Evolutionary conservation across 1,140 invertebrate genomes (phyloP), one percentile per base, ranked within the genome.

Genomic region (Drosophila erecta): DNA sequence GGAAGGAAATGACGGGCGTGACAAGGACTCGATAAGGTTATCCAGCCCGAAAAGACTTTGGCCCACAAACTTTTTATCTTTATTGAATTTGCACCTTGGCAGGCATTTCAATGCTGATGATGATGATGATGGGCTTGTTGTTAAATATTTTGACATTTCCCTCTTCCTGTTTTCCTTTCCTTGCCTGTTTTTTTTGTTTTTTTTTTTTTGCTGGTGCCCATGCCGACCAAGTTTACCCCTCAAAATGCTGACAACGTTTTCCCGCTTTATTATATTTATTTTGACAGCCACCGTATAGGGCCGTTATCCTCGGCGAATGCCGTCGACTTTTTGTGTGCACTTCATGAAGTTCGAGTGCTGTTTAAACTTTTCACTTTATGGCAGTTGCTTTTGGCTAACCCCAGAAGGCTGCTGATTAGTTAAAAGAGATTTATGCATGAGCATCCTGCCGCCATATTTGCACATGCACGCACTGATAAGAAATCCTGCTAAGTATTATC

Each of bases 341-440:
- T 58, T 76, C 75, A 58, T 53, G 61, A 76, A 75, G 46, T 76
- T 76, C 61, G 71, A 66, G 61, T 75, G 71, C 61, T 75, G 46
- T 58, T 75, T 76, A 74, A 74, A 74, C 71, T 62, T 74, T 74
- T 62, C 47, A 50, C 69, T 74, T 74, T 62, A 62, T 62, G 50
- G 57, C 69, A 8, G 56, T 61, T 54, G 69, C 38, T 62, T 38
- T 44, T 8, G 43, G 41, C 27, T 77, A 70, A 33, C 49, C 50
- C 69, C 76, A 74, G 57, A 46, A 50, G 49, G 69, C 40, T 64
- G 67, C 64, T 84, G 72, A 76, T 75, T 75, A 74, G 70, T 59
- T 83, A 56, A 84, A 84, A 79, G 56, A 76, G 80, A 84, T 76
- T 83, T 84, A 84, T 83, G 80, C 72, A 84, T 85, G 72, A 84